These are phyloP conservation scores for Staurois parvus DNA, from an alignment of 2,797 vertebrate genomes.

Conservation along the genomic window DNA sequence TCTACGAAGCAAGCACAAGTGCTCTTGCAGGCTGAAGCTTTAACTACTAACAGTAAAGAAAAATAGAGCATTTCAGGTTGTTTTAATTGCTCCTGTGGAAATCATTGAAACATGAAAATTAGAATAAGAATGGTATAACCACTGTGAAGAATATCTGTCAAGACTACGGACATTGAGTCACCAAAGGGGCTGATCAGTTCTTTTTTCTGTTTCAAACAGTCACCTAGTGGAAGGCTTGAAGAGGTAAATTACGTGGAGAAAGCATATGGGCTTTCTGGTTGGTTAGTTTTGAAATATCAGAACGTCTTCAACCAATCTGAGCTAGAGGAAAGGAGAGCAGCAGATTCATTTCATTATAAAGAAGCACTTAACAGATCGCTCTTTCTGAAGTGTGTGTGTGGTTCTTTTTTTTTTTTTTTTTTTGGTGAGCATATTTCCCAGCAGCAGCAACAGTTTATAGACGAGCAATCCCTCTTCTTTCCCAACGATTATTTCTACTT, in stretches of 20 bases:
- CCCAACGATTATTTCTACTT: conserved; percentile 33
- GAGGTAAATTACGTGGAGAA: conserved; percentile 39
- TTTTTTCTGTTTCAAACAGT: conserved; percentile 25
- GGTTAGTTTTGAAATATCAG: conserved; percentile 58
- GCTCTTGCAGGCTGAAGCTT: conserved; percentile 1
- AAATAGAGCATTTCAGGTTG: conserved; percentile 39
- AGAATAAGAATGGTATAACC: conserved; percentile 20
- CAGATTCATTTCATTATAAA: conserved; percentile 53
- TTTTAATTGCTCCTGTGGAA: conserved; percentile 13
- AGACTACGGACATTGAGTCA: conserved; percentile 23
- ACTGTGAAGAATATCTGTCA: conserved; percentile 25
- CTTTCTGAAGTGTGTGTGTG: conserved; percentile 36
- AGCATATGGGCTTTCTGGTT: conserved; percentile 55
- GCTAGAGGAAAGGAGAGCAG: conserved; percentile 42
- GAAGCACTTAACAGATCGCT: conserved; percentile 52
- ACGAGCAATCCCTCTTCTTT: background rate
- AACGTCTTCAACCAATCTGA: conserved; percentile 53
- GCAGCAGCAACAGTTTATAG: conserved; percentile 47
- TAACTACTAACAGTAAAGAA: conserved; percentile 22
- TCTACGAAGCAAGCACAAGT: background rate
- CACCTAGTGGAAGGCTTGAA: conserved; percentile 37
- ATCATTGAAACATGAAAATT: conserved; percentile 39
- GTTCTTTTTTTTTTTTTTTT: conserved; percentile 11
- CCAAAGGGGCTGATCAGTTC: conserved; percentile 15
- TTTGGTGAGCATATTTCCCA: conserved; percentile 14